A percentile compares a stretch with the other conserved stretches of the same genome.
These are phyloP conservation scores for Silurus aristotelis DNA, from an alignment of 2,797 vertebrate genomes.

Conservation along the genomic window DNA sequence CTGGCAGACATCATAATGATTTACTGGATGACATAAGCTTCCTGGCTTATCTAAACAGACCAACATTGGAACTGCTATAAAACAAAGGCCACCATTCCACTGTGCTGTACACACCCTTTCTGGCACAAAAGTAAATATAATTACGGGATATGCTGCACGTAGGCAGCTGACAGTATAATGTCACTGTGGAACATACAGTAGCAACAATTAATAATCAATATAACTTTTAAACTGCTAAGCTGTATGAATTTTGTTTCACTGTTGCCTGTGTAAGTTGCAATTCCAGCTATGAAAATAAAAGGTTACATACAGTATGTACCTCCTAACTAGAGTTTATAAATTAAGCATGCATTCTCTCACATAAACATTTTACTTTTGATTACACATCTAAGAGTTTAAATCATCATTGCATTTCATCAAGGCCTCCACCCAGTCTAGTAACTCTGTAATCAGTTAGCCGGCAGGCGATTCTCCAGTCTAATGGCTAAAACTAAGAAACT, in stretches of 20 bases:
- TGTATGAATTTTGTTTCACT: neutral
- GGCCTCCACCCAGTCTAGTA: no score
- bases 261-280: neutral
- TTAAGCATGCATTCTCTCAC: neutral
- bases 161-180: neutral
- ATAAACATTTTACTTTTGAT: neutral
- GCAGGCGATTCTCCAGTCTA: no score
- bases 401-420: no score
- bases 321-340: neutral
- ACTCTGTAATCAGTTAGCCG: no score
- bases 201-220: neutral
- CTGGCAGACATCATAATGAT: neutral
- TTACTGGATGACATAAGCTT: slow-evolving; percentile 5
- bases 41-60: slow-evolving; percentile 24
- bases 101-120: slow-evolving; percentile 30
- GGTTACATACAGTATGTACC: neutral
- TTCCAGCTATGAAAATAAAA: neutral
- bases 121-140: slow-evolving; percentile 35
- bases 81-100: slow-evolving; percentile 21
- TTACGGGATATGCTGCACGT: slow-evolving; percentile 24
- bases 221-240: neutral
- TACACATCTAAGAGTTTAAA: neutral
- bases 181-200: neutral
- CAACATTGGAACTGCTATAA: slow-evolving; percentile 18
- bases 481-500: no score